Conservation (phyloP, 2,888 invertebrate species). For the Norana najaformis region DNA sequence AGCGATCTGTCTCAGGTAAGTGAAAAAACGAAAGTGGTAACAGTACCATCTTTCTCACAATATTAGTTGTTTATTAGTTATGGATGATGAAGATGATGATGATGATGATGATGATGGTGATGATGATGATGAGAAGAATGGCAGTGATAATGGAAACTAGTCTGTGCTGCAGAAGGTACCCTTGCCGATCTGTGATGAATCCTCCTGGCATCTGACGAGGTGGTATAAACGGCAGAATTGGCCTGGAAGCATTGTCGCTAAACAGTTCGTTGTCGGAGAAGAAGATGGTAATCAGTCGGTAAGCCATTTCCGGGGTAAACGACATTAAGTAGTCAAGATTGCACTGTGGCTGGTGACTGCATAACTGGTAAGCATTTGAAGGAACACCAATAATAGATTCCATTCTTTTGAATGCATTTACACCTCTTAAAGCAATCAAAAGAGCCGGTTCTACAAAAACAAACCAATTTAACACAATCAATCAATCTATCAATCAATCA, state of each 20-base stretch:
- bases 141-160: neutral
- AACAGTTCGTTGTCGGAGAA: slow-evolving; percentile 55
- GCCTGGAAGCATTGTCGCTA: slow-evolving; percentile 50
- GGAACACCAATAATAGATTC: slow-evolving; percentile 37
- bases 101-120: neutral
- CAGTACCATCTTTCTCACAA: neutral
- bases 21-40: neutral
- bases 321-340: slow-evolving; percentile 53
- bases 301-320: slow-evolving; percentile 53
- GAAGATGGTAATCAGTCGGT: slow-evolving; percentile 52
- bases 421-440: slow-evolving; percentile 52
- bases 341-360: neutral
- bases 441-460: slow-evolving; percentile 52
- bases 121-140: neutral
- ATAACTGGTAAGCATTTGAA: neutral
- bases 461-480: neutral
- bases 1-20: neutral
- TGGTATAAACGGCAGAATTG: slow-evolving; percentile 52
- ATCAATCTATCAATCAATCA: no score
- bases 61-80: neutral
- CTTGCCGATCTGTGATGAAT: neutral
- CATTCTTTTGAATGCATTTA: slow-evolving; percentile 53
- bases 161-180: neutral
- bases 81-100: neutral
- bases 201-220: slow-evolving; percentile 25